Percentiles rank a stretch among this genome's conserved stretches.
phyloP scores from a whole-genome alignment of 2,113 vertebrate species.

The Plectropomus leopardus region DNA sequence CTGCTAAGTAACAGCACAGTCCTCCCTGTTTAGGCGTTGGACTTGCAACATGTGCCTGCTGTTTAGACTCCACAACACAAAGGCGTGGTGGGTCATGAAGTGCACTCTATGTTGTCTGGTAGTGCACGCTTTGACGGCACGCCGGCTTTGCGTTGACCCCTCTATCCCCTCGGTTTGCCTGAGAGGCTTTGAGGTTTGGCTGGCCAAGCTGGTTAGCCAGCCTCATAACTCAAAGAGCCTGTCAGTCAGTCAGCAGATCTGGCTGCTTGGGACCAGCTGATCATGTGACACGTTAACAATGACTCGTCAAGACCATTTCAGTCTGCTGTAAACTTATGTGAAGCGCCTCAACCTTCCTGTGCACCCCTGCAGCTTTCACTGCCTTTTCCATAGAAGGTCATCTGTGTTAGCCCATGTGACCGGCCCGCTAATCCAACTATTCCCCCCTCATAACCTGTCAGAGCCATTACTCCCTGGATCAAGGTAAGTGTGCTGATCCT shows the following conservation, averaged over 20 bases:
- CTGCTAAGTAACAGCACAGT: neutral
- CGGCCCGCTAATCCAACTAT: slow-evolving; percentile 31
- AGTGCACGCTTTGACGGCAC: slow-evolving; percentile 6
- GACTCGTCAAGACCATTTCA: slow-evolving; percentile 45
- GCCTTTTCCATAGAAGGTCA: slow-evolving; percentile 23
- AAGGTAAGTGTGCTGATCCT: slow-evolving; percentile 31
- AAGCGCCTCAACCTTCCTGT: slow-evolving; percentile 1
- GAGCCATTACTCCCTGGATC: slow-evolving; percentile 18
- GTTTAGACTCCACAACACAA: slow-evolving; percentile 14
- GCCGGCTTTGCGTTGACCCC: slow-evolving; percentile 25
- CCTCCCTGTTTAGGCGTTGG: neutral
- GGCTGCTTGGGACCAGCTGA: slow-evolving; percentile 30
- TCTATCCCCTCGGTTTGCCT: slow-evolving; percentile 11
- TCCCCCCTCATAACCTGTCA: slow-evolving; percentile 29
- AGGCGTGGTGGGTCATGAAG: neutral
- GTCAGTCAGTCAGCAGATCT: slow-evolving; percentile 53
- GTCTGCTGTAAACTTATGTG: slow-evolving; percentile 37
- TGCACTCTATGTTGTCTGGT: slow-evolving; percentile 1
- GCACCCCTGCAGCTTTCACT: neutral
- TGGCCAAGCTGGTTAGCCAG: slow-evolving; percentile 58
- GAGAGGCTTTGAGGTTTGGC: slow-evolving; percentile 54
- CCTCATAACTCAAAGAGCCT: slow-evolving; percentile 47
- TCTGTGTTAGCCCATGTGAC: slow-evolving; percentile 26
- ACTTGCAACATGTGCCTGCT: slow-evolving; percentile 24
- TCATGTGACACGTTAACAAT: slow-evolving; percentile 52